phyloP scores from a whole-genome alignment of 1,140 invertebrate genomes.

The Gryon sp. region DNA sequence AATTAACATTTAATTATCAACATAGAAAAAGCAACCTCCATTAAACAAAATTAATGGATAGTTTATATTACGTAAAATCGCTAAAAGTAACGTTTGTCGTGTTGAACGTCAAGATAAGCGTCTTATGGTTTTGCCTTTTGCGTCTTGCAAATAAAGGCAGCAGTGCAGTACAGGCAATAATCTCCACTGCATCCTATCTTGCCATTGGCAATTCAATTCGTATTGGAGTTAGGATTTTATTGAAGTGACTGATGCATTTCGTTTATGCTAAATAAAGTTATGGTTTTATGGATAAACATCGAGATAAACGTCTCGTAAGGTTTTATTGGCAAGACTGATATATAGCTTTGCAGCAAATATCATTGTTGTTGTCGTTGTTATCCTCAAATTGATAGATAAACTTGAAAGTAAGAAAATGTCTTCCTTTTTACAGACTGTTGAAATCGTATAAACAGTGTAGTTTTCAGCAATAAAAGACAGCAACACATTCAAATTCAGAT shows the following conservation, averaged over 20 bases:
- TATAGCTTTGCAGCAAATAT: too few species aligned
- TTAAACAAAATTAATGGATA: too few species aligned
- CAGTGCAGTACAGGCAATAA: conserved; percentile 17
- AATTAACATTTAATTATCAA: background rate
- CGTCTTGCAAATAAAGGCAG: conserved; percentile 20
- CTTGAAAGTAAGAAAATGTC: too few species aligned
- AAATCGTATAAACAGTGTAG: too few species aligned
- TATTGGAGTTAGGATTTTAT: conserved; percentile 23
- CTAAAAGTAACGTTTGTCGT: conserved; percentile 8
- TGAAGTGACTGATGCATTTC: conserved; percentile 18
- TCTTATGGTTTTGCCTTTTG: conserved; percentile 21
- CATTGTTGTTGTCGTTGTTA: background rate
- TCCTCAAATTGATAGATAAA: too few species aligned
- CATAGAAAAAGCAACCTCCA: too few species aligned
- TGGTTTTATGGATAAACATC: conserved; percentile 17
- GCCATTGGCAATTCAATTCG: conserved; percentile 37
- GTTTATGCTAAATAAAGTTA: conserved; percentile 25
- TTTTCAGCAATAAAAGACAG: too few species aligned
- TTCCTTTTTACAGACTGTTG: too few species aligned
- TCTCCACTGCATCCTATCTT: conserved; percentile 15
- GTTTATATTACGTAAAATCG: conserved; percentile 2
- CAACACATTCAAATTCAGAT: too few species aligned
- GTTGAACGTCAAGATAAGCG: conserved; percentile 13
- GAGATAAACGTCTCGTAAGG: conserved; percentile 25
- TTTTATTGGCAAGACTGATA: background rate